Base-by-base conservation (phyloP, 2,797 vertebrate species). In the Anisognathus igniventris region DNA sequence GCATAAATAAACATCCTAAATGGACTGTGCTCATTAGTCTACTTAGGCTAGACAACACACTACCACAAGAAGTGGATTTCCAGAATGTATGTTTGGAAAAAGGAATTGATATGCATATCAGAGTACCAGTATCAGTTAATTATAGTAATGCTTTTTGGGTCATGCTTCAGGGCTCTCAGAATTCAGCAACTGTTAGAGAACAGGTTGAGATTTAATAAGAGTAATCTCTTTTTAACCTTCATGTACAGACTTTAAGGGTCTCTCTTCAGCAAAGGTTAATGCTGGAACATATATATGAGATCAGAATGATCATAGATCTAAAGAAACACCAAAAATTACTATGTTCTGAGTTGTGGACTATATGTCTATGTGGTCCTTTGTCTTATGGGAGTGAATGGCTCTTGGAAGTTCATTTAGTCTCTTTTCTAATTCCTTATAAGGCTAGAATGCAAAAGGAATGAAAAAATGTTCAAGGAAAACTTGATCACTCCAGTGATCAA, bases 91-190 rank as follows among this genome's bases (percentile, higher is more conserved):
- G 31, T 86, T 93, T 87, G 65, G 50, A 72, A 77, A 91, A 92
- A 86, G 22, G 44, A 92, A 88, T 86, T 83, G 35, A 90, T 88
- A 97, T 83, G 75, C 78, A 44, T 86, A 91, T 92, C 84, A 92
- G 84, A 95, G 81, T 37, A 37, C 57, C 35, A 37, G 17, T 37
- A 58, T 58, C 57, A 27, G 17, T 82, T 93, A 95, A 96, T 94
- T 95, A 91, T 73, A 95, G 86, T 87, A 95, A 92, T 47, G 16
- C 75, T 89, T 96, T 96, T 94, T 75, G 68, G 81, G 75, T 96
- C 85, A 93, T 86, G 93, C 91, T 90, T 94, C 89, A 91, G 61
- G 78, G 65, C 64, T 94, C 84, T 91, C 77, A 91, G 77, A 90
- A 94, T 71, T 77, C 94, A 83, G 86, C 58, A 94, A 92, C 76